These are phyloP conservation scores for Spodoptera litura DNA, from an alignment of 1,140 invertebrate genomes.

Conservation along the genomic window DNA sequence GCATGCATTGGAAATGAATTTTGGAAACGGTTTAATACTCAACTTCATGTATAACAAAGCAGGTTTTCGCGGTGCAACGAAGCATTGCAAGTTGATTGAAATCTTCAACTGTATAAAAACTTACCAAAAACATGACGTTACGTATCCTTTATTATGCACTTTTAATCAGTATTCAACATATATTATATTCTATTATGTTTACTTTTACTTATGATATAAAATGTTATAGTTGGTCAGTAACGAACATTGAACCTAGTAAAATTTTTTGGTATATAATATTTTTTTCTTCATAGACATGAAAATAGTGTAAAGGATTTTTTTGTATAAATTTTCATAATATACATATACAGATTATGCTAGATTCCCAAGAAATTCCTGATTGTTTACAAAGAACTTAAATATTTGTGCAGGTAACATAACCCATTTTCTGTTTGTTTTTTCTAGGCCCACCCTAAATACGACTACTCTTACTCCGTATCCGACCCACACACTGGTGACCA, in stretches of 20 bases:
- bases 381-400: no score
- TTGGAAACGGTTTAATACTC: slow-evolving; percentile 2
- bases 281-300: no score
- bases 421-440: slow-evolving; percentile 1
- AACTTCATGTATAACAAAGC: slow-evolving; percentile 6
- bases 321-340: no score
- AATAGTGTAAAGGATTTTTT: no score
- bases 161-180: no score
- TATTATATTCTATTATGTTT: no score
- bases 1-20: not conserved
- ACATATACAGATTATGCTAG: no score
- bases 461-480: slow-evolving; percentile 85
- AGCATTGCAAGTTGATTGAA: not conserved
- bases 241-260: no score
- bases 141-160: not conserved
- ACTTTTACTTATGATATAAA: no score
- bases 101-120: not conserved
- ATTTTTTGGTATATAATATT: no score
- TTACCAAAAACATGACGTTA: slow-evolving; percentile 15
- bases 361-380: no score
- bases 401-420: not conserved
- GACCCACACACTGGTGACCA: slow-evolving; percentile 85
- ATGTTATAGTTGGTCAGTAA: no score
- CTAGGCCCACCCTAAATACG: slow-evolving; percentile 84
- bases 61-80: not conserved